Evolutionary conservation across 2,797 vertebrate genomes (phyloP).

Genomic region (Anguilla pacifica): DNA sequence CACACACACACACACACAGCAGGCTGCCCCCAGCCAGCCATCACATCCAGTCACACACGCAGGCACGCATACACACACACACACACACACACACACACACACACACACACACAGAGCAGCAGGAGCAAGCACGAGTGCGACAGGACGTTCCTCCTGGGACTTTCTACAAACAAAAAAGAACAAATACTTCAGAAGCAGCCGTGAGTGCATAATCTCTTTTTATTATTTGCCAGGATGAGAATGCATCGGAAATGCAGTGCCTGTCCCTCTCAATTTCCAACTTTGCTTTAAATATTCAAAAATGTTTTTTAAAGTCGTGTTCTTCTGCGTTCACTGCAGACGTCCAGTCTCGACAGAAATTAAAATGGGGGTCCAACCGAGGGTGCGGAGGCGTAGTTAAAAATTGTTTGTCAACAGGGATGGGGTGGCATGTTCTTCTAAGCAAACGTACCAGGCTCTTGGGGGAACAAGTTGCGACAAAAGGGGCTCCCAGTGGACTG

Average conservation of each 20-base stretch:
- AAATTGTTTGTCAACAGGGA: background rate
- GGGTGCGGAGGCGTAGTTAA: background rate
- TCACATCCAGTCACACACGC: too few species aligned
- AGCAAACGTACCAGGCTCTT: background rate
- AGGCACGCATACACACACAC: background rate
- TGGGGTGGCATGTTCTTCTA: background rate
- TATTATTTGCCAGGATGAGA: constrained; percentile 24
- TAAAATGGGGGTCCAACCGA: background rate
- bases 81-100: background rate
- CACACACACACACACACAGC: too few species aligned
- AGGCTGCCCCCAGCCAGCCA: background rate
- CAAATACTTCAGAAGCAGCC: constrained; percentile 12
- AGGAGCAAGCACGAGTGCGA: constrained; percentile 20
- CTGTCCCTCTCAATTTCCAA: background rate
- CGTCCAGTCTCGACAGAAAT: constrained; percentile 7
- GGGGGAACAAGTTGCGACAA: background rate
- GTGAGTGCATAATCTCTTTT: constrained; percentile 21
- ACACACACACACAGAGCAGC: constrained; percentile 12
- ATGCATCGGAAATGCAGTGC: constrained; percentile 27
- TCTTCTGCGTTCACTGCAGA: background rate
- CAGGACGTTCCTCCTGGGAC: constrained; percentile 17
- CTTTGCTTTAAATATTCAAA: background rate
- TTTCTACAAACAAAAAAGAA: background rate
- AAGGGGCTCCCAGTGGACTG: background rate
- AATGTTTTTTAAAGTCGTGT: background rate